Base-by-base conservation (phyloP, 2,113 vertebrate species). In the Gallinago jamesoni region DNA sequence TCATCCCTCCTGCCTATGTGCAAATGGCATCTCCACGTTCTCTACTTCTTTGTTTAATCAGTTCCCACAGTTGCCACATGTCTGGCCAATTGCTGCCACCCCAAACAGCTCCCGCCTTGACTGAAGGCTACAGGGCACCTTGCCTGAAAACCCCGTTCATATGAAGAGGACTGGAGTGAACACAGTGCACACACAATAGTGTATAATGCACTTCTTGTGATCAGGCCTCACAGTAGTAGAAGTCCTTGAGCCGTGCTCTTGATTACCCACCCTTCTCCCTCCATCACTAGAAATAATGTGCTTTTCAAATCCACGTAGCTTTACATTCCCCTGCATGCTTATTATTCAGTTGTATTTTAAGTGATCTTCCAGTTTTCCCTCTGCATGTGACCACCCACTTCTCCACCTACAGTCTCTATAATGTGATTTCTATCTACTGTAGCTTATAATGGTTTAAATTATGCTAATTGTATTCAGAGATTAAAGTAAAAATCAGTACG, bases 391-490 rank as follows among this genome's bases (percentile, higher is more conserved):
- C 98, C 98, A 97, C 98, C 98, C 97, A 98, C 97, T 95, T 97
- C 89, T 96, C 97, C 97, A 98, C 97, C 97, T 98, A 98, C 98
- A 96, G 75, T 96, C 96, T 97, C 97, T 96, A 95, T 98, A 98
- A 98, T 97, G 98, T 96, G 90, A 96, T 97, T 97, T 98, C 93
- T 98, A 97, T 97, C 96, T 97, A 78, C 95, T 97, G 92, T 94
- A 95, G 89, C 89, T 97, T 97, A 97, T 98, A 98, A 98, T 96
- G 95, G 91, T 87, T 96, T 97, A 94, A 98, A 98, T 98, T 97
- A 98, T 98, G 97, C 79, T 98, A 98, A 98, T 98, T 98, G 95
- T 97, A 98, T 98, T 97, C 97, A 95, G 74, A 96, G 93, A 94
- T 97, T 98, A 91, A 97, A 98, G 96, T 97, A 97, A 98, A 97